Evolutionary conservation across 1,140 invertebrate genomes (phyloP).

Genomic region (Steinernema feltiae): DNA sequence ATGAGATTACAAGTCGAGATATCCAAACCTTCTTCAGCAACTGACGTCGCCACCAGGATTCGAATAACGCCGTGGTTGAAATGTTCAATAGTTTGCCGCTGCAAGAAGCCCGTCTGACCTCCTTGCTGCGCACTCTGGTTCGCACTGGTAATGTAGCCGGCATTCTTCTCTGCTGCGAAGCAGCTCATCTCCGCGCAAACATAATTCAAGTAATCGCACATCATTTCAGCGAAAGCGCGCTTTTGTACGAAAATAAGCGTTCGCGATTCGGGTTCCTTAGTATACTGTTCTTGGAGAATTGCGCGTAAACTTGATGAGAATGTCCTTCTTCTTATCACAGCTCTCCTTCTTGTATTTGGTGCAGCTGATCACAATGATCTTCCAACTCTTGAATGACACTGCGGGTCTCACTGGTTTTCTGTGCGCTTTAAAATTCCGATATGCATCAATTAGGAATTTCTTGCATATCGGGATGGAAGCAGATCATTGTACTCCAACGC

Average conservation of each 20-base stretch:
- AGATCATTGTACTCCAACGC: not conserved
- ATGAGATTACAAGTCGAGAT: conserved; percentile 58
- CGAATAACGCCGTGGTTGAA: conserved; percentile 63
- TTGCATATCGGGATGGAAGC: not conserved
- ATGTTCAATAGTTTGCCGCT: conserved; percentile 4
- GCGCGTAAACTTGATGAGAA: not conserved
- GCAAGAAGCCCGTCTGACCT: not conserved
- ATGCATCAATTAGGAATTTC: not conserved
- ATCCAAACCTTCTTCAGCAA: conserved; percentile 59
- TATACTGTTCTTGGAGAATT: conserved; percentile 13
- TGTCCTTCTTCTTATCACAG: conserved; percentile 3
- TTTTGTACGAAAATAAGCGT: conserved; percentile 20
- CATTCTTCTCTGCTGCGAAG: not conserved
- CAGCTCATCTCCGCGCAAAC: not conserved
- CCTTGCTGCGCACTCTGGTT: not conserved
- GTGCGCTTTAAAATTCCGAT: not conserved
- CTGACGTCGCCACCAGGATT: conserved; percentile 58
- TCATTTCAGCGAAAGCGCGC: not conserved
- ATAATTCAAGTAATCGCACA: not conserved
- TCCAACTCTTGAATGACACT: not conserved
- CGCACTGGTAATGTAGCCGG: conserved; percentile 6
- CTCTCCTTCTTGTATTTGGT: not conserved
- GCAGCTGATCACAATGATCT: not conserved
- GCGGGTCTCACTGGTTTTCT: not conserved
- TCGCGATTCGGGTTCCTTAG: not conserved